These are phyloP conservation scores for Peromyscus aztecus DNA, from an alignment of 2,797 vertebrate species.

Conservation along the genomic window DNA sequence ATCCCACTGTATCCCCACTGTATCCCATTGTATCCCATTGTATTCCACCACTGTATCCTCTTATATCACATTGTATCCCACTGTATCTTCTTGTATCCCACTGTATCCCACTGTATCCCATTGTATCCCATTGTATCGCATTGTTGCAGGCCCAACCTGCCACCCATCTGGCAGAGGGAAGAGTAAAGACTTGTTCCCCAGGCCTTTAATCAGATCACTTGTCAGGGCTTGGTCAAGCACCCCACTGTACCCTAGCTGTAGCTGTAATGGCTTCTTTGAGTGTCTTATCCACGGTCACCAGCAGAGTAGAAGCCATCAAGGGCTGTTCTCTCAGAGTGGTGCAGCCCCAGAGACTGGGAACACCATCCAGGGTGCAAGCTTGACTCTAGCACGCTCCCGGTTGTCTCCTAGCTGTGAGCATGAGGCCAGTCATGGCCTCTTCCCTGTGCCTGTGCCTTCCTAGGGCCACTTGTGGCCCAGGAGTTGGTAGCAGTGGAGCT, in stretches of 20 bases:
- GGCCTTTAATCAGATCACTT: background rate
- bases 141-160: background rate
- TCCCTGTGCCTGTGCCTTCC: background rate
- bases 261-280: background rate
- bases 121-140: background rate
- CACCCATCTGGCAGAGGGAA: background rate
- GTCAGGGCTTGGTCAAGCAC: background rate
- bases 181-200: too few relatives aligned
- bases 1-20: too few relatives aligned
- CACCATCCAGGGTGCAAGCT: background rate
- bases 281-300: background rate
- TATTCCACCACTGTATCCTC: too few relatives aligned
- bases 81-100: too few relatives aligned
- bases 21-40: too few relatives aligned
- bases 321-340: background rate
- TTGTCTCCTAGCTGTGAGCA: background rate
- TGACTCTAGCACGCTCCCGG: background rate
- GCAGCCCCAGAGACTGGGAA: background rate
- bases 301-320: background rate
- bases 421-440: background rate
- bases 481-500: background rate
- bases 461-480: background rate
- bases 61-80: too few relatives aligned
- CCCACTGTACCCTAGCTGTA: rapidly evolving
- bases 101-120: too few relatives aligned